phyloP scores from a whole-genome alignment of 1,140 invertebrate species.

The Lepeophtheirus salmonis region DNA sequence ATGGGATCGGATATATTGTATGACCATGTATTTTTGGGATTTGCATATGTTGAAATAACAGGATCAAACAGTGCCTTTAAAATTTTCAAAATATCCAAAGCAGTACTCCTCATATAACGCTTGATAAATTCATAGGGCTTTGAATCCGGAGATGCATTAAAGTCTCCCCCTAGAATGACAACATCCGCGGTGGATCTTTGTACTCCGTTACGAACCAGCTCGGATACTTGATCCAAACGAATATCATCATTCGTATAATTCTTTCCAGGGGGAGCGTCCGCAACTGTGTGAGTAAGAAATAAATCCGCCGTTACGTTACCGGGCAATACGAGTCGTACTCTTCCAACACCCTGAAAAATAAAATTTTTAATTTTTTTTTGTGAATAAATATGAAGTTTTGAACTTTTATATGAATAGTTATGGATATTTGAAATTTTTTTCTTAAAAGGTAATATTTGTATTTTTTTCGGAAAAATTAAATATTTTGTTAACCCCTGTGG shows the following conservation, averaged over 20 bases:
- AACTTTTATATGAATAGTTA: no score
- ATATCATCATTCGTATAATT: neutral
- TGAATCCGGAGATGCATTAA: slow-evolving; percentile 1
- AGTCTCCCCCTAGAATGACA: slow-evolving; percentile 13
- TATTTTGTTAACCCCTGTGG: no score
- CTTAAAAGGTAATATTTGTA: no score
- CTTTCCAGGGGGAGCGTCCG: neutral
- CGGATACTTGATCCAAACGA: neutral
- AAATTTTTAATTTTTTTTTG: no score
- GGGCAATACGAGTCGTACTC: slow-evolving; percentile 1
- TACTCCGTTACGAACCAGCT: neutral
- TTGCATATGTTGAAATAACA: neutral
- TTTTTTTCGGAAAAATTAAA: no score
- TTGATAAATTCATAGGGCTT: neutral
- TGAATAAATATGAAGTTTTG: neutral
- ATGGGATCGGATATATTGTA: neutral
- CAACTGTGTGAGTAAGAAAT: slow-evolving; percentile 16
- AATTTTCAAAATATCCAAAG: neutral
- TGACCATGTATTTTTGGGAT: slow-evolving; percentile 1
- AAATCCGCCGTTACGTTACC: slow-evolving; percentile 2
- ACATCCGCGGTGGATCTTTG: slow-evolving; percentile 8
- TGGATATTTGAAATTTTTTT: no score
- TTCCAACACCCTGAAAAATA: slow-evolving; percentile 13
- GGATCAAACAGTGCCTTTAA: neutral
- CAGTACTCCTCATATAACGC: neutral